Conservation (phyloP, 2,797 vertebrate genomes). For the Anomalospiza imberbis region DNA sequence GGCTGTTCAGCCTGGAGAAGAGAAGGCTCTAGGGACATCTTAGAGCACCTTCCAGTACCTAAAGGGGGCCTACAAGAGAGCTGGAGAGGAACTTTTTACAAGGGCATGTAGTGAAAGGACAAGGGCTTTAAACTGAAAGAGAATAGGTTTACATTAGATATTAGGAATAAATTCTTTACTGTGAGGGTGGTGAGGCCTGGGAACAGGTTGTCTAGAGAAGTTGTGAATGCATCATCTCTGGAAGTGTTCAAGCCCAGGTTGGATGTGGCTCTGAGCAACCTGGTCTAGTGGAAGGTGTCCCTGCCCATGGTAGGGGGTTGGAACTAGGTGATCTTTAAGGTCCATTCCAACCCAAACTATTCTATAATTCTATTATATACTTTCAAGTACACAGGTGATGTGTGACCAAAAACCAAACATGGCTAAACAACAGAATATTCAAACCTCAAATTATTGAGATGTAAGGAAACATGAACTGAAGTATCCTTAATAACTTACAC, state of each 20-base stretch:
- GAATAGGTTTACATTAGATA: too few species aligned
- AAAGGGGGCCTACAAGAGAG: too few species aligned
- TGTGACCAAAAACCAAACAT: neutral
- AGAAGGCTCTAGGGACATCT: neutral
- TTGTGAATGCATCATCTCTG: neutral
- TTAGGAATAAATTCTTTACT: too few species aligned
- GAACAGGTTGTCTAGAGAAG: neutral
- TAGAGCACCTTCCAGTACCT: neutral
- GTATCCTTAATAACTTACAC: neutral
- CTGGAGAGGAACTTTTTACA: too few species aligned
- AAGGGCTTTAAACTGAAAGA: too few species aligned
- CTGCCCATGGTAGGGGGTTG: neutral
- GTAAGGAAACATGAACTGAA: neutral
- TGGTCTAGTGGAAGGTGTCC: neutral
- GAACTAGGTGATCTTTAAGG: neutral
- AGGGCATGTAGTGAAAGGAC: too few species aligned
- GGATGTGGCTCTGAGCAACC: neutral
- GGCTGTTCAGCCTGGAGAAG: neutral
- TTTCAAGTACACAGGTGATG: neutral
- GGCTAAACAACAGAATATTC: neutral
- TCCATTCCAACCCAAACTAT: neutral
- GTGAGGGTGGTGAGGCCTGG: neutral
- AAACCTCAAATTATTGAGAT: neutral
- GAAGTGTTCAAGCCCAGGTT: neutral
- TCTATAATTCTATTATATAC: neutral